A percentile compares a stretch with the other conserved stretches of the same genome.
These are phyloP conservation scores for Sinohyriopsis cumingii DNA, from an alignment of 2,888 invertebrate genomes.

Conservation along the genomic window DNA sequence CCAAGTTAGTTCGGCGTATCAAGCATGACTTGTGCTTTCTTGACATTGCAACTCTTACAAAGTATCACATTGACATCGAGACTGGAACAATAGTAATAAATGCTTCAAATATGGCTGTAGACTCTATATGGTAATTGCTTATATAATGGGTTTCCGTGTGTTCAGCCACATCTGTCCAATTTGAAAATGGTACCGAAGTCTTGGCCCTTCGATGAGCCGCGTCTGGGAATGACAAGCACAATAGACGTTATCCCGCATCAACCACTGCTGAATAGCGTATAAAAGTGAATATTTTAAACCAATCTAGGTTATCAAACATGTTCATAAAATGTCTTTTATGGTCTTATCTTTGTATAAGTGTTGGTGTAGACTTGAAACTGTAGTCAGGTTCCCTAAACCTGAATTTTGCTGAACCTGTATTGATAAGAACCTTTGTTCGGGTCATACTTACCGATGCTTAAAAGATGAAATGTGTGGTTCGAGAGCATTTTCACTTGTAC, in stretches of 20 bases:
- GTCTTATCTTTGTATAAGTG: slow-evolving; percentile 22
- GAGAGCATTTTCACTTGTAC: no score
- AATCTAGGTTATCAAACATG: slow-evolving; percentile 16
- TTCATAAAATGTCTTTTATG: slow-evolving; percentile 13
- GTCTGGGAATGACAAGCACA: slow-evolving; percentile 24
- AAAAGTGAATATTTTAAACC: slow-evolving; percentile 15
- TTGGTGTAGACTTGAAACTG: slow-evolving; percentile 21
- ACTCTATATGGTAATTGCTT: slow-evolving; percentile 14
- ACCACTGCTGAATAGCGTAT: slow-evolving; percentile 22
- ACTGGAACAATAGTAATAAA: slow-evolving; percentile 27
- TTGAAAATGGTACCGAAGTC: slow-evolving; percentile 19
- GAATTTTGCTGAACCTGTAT: no score
- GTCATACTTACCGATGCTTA: no score
- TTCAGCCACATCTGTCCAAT: slow-evolving; percentile 29
- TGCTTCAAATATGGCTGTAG: slow-evolving; percentile 12
- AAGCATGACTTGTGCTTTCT: slow-evolving; percentile 33
- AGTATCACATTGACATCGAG: slow-evolving; percentile 27
- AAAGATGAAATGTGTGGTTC: no score
- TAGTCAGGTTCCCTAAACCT: slow-evolving; percentile 10
- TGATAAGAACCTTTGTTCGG: no score
- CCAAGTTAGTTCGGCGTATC: slow-evolving; percentile 27
- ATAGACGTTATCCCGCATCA: slow-evolving; percentile 25
- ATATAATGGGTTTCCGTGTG: slow-evolving; percentile 19
- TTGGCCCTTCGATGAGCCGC: slow-evolving; percentile 21
- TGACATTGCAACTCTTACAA: slow-evolving; percentile 31